Conservation (phyloP, 2,797 vertebrate genomes). For the Pseudomugil gertrudae region DNA sequence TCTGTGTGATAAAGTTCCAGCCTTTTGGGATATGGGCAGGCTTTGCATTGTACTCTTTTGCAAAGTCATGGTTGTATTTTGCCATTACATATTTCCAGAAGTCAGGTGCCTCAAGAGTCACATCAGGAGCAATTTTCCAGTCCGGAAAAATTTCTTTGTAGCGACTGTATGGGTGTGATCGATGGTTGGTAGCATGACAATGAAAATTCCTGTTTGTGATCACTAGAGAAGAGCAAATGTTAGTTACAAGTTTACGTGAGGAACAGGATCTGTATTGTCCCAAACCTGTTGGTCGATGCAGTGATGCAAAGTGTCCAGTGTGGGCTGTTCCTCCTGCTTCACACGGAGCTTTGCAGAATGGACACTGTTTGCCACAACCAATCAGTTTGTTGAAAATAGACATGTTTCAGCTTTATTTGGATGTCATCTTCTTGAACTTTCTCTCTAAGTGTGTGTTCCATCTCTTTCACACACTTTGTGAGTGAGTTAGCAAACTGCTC, state of each 20-base stretch:
- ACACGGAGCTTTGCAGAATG: slow-evolving; percentile 73
- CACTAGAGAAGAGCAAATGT: slow-evolving; percentile 61
- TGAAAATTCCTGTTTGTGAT: accelerated
- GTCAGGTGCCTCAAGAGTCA: slow-evolving; percentile 67
- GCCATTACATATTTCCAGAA: slow-evolving; percentile 82
- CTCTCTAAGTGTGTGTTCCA: slow-evolving; percentile 24
- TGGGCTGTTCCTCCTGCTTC: slow-evolving; percentile 64
- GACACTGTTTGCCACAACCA: slow-evolving; percentile 77
- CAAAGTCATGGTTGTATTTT: slow-evolving; percentile 66
- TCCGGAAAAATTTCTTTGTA: slow-evolving; percentile 57
- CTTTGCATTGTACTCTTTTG: slow-evolving; percentile 1
- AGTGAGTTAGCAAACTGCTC: slow-evolving; percentile 62
- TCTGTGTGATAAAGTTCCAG: slow-evolving; percentile 30
- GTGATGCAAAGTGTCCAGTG: slow-evolving; percentile 45
- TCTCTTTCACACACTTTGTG: slow-evolving; percentile 29
- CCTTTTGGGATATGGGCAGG: slow-evolving; percentile 52
- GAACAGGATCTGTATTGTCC: no score
- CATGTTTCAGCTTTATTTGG: background rate
- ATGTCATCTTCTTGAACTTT: background rate
- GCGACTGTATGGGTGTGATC: slow-evolving; percentile 50
- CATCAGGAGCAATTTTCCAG: slow-evolving; percentile 76
- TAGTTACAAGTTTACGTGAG: slow-evolving; percentile 33
- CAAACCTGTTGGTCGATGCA: slow-evolving; percentile 39
- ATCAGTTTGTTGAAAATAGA: slow-evolving; percentile 56
- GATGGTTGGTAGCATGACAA: accelerated